Evolutionary conservation across 1,140 invertebrate species (phyloP), one percentile per base, ranked within the genome.

Genomic region (Protaetia brevitarsis): DNA sequence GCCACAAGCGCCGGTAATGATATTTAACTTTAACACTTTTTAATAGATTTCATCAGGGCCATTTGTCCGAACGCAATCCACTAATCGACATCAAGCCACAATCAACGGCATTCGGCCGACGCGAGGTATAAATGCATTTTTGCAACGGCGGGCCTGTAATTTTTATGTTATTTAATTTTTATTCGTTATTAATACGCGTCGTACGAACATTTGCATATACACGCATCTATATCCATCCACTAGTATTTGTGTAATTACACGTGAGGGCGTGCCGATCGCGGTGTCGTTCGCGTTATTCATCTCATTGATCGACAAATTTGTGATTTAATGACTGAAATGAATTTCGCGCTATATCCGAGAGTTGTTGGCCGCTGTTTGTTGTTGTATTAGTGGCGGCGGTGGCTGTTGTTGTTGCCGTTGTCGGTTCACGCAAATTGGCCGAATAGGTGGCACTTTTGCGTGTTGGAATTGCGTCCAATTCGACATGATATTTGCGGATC

Each of bases 1-100:
- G 8, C 41, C 41, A 7, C n/a, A 21, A 7, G 16, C 41, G 10
- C 10, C 41, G 1, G 41, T 45, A 45, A 45, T 45, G 41, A 45
- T 45, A 45, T 45, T 45, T 45, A 45, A 45, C 41, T 45, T 19
- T 45, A 45, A 45, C 41, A 45, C 41, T 45, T 45, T 45, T 45
- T 45, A 45, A 45, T 45, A 45, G 41, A 45, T 45, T 45, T 45
- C 41, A 45, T 45, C 41, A 45, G 23, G 23, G 41, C 41, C 41
- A 45, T 45, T 45, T 45, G 41, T 45, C 23, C 41, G 13, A 45
- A 45, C 23, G 41, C 41, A 45, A 45, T 45, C 16, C 41, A 45
- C 23, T 45, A 13, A 45, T 45, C 41, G 41, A 13, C 41, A 45
- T 45, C 41, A 3, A 10, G 41, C 34, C 34, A 37, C 41, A 45